phyloP scores from a whole-genome alignment of 30 jellyfish, hydroid and myxozoan species.

The Pelagia noctiluca region DNA sequence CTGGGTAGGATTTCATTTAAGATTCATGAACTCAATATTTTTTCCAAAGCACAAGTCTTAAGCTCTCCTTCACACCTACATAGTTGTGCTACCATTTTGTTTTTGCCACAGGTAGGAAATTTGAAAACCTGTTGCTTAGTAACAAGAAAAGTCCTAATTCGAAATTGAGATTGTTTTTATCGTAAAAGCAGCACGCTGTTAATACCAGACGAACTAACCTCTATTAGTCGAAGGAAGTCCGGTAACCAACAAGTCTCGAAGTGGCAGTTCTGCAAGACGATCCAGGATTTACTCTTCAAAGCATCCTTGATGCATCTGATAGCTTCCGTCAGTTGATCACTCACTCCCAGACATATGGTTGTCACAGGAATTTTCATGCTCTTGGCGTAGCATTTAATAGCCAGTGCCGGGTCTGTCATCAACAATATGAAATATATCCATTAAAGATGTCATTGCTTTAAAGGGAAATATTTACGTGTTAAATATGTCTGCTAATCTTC shows the following conservation, averaged over 20 bases:
- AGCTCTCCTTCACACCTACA: too few species aligned
- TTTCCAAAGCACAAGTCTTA: too few species aligned
- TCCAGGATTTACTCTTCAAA: conserved; percentile 31
- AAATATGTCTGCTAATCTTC: too few species aligned
- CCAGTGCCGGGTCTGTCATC: conserved; percentile 47
- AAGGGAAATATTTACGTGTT: too few species aligned
- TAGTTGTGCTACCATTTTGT: too few species aligned
- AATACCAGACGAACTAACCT: conserved; percentile 18
- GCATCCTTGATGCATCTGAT: conserved; percentile 28
- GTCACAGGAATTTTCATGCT: conserved; percentile 20
- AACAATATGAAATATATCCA: not conserved
- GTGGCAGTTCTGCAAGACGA: conserved; percentile 73
- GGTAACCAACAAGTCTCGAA: conserved; percentile 56
- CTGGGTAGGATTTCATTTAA: too few species aligned
- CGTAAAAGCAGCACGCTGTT: not conserved
- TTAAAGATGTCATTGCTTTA: not conserved
- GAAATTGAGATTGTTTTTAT: not conserved
- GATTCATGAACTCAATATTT: too few species aligned
- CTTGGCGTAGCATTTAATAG: conserved; percentile 23
- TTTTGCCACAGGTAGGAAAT: too few species aligned
- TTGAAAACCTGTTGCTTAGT: too few species aligned
- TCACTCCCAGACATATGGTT: conserved; percentile 55
- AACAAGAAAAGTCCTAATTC: not conserved
- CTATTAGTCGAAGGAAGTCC: conserved; percentile 48
- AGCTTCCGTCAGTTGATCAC: conserved; percentile 58